A percentile compares a stretch with the other conserved stretches of the same genome.
Evolutionary conservation across 2,113 vertebrate species (phyloP).

Genomic region (Xiphias gladius): DNA sequence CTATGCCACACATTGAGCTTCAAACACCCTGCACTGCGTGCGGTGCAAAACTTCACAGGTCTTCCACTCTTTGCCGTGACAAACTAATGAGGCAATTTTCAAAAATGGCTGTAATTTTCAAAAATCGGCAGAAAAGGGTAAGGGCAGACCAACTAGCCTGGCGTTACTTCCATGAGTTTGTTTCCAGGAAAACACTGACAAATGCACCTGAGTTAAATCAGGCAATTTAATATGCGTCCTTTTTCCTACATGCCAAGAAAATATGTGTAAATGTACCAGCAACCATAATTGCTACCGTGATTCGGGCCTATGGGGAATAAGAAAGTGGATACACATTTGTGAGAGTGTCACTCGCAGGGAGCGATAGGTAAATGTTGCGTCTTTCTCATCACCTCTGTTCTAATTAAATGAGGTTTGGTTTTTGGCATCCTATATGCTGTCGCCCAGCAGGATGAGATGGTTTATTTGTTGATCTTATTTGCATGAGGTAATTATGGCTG

Average conservation of each 20-base stretch:
- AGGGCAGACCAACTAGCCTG: background rate
- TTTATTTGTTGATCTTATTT: slow-evolving; percentile 77
- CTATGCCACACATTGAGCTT: slow-evolving; percentile 31
- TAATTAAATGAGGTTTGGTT: slow-evolving; percentile 72
- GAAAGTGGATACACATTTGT: slow-evolving; percentile 35
- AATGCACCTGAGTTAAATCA: slow-evolving; percentile 34
- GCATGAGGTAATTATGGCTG: slow-evolving; percentile 78
- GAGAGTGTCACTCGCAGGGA: slow-evolving; percentile 33
- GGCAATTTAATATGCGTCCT: slow-evolving; percentile 4
- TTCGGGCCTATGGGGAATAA: slow-evolving; percentile 57
- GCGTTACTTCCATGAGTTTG: slow-evolving; percentile 13
- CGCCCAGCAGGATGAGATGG: slow-evolving; percentile 58
- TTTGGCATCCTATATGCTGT: slow-evolving; percentile 61
- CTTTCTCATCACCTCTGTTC: slow-evolving; percentile 56
- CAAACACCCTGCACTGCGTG: slow-evolving; percentile 15
- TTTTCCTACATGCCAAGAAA: background rate
- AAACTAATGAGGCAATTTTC: slow-evolving; percentile 62
- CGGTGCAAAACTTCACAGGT: slow-evolving; percentile 35
- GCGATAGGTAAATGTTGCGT: slow-evolving; percentile 16
- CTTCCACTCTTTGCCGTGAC: slow-evolving; percentile 16
- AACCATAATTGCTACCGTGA: slow-evolving; percentile 37
- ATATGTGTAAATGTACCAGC: slow-evolving; percentile 37
- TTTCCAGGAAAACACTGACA: slow-evolving; percentile 21
- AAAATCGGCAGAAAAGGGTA: slow-evolving; percentile 10
- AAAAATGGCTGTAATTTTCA: slow-evolving; percentile 54